These are phyloP conservation scores for Sterna hirundo DNA, from an alignment of 2,113 vertebrate genomes.

Conservation along the genomic window DNA sequence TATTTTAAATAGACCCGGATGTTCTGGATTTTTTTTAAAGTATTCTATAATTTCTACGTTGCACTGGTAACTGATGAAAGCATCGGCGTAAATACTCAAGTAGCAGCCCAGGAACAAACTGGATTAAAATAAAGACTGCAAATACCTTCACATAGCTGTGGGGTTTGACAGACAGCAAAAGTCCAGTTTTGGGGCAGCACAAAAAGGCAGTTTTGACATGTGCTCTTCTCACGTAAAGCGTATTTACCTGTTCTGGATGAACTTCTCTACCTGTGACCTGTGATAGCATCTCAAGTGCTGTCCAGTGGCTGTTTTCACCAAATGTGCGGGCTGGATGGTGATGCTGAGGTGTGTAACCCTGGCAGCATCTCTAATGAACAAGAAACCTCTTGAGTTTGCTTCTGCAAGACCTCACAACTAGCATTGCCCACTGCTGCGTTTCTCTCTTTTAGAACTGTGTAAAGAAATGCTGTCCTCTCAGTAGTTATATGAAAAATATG, in stretches of 20 bases:
- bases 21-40: neutral
- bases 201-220: neutral
- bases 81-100: neutral
- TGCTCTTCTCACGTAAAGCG: neutral
- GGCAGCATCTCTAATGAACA: neutral
- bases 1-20: neutral
- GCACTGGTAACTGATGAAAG: neutral
- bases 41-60: neutral
- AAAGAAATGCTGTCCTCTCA: neutral
- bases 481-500: fast-evolving
- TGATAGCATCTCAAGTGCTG: neutral
- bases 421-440: neutral
- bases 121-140: neutral
- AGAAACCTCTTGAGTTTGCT: neutral
- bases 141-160: neutral
- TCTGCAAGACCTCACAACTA: neutral
- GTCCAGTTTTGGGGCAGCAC: neutral
- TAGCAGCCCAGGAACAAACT: neutral
- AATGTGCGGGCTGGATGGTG: neutral
- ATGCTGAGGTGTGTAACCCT: neutral
- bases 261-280: neutral
- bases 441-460: neutral
- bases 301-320: neutral
- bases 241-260: neutral
- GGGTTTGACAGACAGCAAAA: neutral